phyloP scores from a whole-genome alignment of 2,113 vertebrate genomes.

The Collichthys lucidus region DNA sequence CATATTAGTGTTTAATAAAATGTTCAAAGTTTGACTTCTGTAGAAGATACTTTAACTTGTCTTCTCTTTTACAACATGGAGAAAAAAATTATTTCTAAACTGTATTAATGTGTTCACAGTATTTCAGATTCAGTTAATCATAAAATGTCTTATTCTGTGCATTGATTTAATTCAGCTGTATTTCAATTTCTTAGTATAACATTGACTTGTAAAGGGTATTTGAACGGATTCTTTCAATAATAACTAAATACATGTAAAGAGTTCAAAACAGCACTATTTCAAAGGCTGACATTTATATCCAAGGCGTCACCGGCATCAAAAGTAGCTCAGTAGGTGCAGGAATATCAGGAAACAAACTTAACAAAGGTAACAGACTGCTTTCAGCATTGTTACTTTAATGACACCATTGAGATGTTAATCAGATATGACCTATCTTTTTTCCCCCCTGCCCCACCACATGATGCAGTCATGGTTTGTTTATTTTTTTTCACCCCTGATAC shows the following conservation, averaged over 20 bases:
- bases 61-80: background rate
- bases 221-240: constrained; percentile 7
- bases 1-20: background rate
- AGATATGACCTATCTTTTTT: background rate
- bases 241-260: background rate
- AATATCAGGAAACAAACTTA: background rate
- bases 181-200: background rate
- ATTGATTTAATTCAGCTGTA: background rate
- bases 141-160: background rate
- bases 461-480: background rate
- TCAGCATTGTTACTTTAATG: background rate
- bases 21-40: background rate
- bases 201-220: background rate
- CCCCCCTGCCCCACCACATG: background rate
- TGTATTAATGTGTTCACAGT: too few species aligned
- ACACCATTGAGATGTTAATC: background rate
- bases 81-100: background rate
- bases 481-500: constrained; percentile 10
- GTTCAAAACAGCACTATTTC: background rate
- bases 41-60: background rate
- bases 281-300: constrained; percentile 2
- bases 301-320: background rate
- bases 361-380: background rate
- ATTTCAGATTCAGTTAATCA: background rate
- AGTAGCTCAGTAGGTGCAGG: background rate